Conservation (phyloP, 2,888 invertebrate genomes). For the Orgyia antiqua region DNA sequence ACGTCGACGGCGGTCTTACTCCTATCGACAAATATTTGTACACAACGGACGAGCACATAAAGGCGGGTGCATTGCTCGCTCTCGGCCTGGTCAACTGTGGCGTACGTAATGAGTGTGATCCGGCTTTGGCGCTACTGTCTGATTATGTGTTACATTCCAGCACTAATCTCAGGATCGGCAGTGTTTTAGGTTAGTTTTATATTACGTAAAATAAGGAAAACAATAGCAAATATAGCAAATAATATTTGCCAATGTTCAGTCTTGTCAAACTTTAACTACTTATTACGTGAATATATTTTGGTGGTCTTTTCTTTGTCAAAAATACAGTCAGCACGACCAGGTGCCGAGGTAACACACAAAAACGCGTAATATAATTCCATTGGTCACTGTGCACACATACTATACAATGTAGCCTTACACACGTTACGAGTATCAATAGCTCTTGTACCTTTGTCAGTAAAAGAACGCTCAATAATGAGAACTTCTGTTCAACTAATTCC, state of each 20-base stretch:
- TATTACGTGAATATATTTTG: neutral
- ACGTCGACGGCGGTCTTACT: slow-evolving; percentile 97
- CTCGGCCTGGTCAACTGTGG: slow-evolving; percentile 98
- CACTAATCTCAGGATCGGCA: slow-evolving; percentile 90
- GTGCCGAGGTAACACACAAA: too few relatives aligned
- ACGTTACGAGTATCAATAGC: too few relatives aligned
- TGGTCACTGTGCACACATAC: too few relatives aligned
- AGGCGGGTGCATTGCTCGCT: slow-evolving; percentile 97
- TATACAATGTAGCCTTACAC: too few relatives aligned
- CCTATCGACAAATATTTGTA: slow-evolving; percentile 99
- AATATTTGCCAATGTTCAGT: neutral
- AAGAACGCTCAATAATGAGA: too few relatives aligned
- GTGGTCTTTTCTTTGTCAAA: neutral
- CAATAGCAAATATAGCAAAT: neutral
- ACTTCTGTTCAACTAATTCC: too few relatives aligned
- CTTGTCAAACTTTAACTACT: neutral
- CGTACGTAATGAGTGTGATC: slow-evolving; percentile 98
- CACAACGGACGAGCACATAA: slow-evolving; percentile 96
- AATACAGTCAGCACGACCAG: neutral
- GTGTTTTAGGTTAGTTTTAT: slow-evolving; percentile 80
- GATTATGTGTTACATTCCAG: slow-evolving; percentile 95
- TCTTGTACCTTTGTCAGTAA: too few relatives aligned
- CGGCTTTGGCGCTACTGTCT: slow-evolving; percentile 95
- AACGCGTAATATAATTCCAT: too few relatives aligned
- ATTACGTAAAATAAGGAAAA: neutral